Conservation (phyloP, 2,113 vertebrate species). For the Hippotragus niger region DNA sequence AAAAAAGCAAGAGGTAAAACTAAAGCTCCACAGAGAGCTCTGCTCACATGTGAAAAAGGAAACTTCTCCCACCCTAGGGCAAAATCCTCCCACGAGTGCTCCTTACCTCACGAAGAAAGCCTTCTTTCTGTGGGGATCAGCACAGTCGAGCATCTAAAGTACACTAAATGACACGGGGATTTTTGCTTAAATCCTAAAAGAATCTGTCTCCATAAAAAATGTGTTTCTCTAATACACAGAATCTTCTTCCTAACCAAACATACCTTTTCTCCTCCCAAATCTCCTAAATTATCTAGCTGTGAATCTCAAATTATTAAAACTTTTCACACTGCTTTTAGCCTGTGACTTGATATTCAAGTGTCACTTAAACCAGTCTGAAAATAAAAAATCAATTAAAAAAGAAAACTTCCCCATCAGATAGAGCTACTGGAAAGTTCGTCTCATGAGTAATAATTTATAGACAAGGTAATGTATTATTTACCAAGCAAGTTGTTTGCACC, state of each 20-base stretch:
- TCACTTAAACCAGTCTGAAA: conserved; percentile 41
- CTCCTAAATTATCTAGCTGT: background rate
- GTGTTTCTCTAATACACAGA: background rate
- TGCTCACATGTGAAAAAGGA: background rate
- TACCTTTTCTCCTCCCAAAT: background rate
- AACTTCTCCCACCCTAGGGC: background rate
- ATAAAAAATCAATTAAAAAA: background rate
- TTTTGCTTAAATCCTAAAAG: background rate
- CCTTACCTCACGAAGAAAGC: background rate
- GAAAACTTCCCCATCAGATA: background rate
- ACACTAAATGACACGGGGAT: background rate
- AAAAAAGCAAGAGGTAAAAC: background rate
- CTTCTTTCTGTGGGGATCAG: background rate
- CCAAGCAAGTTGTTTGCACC: background rate
- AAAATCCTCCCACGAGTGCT: background rate
- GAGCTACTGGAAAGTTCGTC: background rate
- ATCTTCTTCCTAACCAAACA: conserved; percentile 9
- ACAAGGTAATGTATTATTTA: conserved; percentile 48
- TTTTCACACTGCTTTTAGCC: conserved; percentile 17
- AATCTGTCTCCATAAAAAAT: background rate
- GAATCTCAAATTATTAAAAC: background rate
- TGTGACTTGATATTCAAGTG: background rate
- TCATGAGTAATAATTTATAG: conserved; percentile 26
- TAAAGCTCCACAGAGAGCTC: background rate
- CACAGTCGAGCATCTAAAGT: background rate